Conservation (phyloP, 2,888 invertebrate genomes). For the Drosophila kanekoi region DNA sequence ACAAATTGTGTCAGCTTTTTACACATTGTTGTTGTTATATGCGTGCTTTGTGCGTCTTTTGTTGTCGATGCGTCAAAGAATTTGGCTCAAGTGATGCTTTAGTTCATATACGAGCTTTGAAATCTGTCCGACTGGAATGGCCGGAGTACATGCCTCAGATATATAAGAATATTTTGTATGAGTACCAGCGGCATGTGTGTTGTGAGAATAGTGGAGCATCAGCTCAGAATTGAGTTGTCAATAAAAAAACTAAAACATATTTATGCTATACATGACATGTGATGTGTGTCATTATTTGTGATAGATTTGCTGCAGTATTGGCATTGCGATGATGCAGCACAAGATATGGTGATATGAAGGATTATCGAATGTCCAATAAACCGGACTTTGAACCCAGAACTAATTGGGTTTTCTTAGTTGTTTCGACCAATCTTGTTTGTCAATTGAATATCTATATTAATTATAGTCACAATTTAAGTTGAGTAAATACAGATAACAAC, state of each 20-base stretch:
- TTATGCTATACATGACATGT: background rate
- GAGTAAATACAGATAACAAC: no score
- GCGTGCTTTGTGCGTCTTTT: constrained; percentile 59
- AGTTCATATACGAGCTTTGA: constrained; percentile 18
- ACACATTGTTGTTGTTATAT: constrained; percentile 26
- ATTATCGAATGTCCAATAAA: no score
- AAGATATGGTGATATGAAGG: no score
- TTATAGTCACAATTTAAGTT: no score
- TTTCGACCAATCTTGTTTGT: no score
- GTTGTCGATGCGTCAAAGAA: constrained; percentile 73
- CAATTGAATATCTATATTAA: no score
- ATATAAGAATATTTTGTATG: background rate
- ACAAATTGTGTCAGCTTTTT: constrained; percentile 68
- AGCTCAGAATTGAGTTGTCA: background rate
- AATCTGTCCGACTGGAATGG: background rate
- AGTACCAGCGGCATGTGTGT: background rate
- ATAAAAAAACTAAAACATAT: background rate
- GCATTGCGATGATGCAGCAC: no score
- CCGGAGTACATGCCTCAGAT: background rate
- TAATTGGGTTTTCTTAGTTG: no score
- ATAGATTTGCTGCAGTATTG: background rate
- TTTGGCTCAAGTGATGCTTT: constrained; percentile 70
- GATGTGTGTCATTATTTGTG: background rate
- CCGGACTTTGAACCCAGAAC: no score
- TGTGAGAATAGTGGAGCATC: background rate